These are phyloP conservation scores for Acanthaster planci DNA, from an alignment of 35 echinoderm and acorn worm genomes.

Conservation along the genomic window DNA sequence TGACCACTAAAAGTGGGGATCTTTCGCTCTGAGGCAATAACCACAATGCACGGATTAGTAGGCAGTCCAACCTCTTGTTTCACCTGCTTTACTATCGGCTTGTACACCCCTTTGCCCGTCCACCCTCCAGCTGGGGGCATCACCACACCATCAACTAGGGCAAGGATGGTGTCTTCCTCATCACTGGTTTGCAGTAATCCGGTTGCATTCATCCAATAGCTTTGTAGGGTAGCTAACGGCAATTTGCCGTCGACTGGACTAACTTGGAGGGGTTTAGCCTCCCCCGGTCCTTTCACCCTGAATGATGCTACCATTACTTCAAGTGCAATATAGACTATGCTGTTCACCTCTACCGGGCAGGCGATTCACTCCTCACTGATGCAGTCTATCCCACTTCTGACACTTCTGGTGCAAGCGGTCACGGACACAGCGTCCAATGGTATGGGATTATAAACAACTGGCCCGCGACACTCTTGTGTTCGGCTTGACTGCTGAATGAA, in stretches of 20 bases:
- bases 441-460: too few species aligned
- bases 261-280: not conserved
- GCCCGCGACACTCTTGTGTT: too few species aligned
- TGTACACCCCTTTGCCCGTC: not conserved
- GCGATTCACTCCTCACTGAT: not conserved
- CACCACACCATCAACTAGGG: not conserved
- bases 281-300: not conserved
- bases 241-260: not conserved
- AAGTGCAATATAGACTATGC: not conserved
- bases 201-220: not conserved
- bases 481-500: too few species aligned
- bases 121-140: not conserved
- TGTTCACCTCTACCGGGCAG: not conserved
- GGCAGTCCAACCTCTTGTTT: not conserved
- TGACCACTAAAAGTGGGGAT: not conserved
- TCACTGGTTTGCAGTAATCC: not conserved
- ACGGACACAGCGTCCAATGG: too few species aligned
- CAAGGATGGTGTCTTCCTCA: not conserved
- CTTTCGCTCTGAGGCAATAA: not conserved
- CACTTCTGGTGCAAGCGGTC: not conserved
- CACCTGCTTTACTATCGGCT: not conserved
- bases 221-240: not conserved
- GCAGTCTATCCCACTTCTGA: conserved; percentile 15
- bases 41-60: not conserved
- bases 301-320: not conserved